Evolutionary conservation across 2,113 vertebrate species (phyloP).

Genomic region (Spea bombifrons): DNA sequence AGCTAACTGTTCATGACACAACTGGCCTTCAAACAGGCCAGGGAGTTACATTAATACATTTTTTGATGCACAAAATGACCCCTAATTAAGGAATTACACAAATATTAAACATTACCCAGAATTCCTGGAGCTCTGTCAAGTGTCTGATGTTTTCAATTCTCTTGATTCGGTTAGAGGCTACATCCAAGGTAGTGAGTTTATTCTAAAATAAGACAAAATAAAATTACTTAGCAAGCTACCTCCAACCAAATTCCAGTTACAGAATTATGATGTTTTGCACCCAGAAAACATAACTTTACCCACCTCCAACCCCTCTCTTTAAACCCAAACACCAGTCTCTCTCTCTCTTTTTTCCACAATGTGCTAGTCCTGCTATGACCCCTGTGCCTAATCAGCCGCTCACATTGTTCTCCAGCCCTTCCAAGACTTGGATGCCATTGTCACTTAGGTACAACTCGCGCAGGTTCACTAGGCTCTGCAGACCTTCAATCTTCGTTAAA

Average conservation of each 20-base stretch:
- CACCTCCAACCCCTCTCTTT: not conserved
- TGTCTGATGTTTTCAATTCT: constrained; percentile 95
- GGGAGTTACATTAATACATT: too few relatives aligned
- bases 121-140: constrained; percentile 94
- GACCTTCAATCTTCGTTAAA: constrained; percentile 93
- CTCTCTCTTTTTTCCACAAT: not conserved
- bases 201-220: constrained; percentile 72
- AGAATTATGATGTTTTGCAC: too few relatives aligned
- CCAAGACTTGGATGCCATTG: constrained; percentile 94
- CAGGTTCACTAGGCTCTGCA: constrained; percentile 85
- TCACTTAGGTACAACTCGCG: constrained; percentile 94
- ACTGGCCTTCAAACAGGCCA: too few relatives aligned
- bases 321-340: not conserved
- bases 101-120: constrained; percentile 78
- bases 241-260: too few relatives aligned
- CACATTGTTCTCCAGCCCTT: constrained; percentile 96
- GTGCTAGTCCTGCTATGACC: not conserved
- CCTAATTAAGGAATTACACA: too few relatives aligned
- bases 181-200: constrained; percentile 95
- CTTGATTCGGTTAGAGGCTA: constrained; percentile 92
- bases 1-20: too few relatives aligned
- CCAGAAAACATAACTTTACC: not conserved
- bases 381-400: constrained; percentile 51
- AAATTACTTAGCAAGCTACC: not conserved
- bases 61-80: too few relatives aligned